These are phyloP conservation scores for Numenius arquata DNA, from an alignment of 2,113 vertebrate genomes.

Conservation along the genomic window DNA sequence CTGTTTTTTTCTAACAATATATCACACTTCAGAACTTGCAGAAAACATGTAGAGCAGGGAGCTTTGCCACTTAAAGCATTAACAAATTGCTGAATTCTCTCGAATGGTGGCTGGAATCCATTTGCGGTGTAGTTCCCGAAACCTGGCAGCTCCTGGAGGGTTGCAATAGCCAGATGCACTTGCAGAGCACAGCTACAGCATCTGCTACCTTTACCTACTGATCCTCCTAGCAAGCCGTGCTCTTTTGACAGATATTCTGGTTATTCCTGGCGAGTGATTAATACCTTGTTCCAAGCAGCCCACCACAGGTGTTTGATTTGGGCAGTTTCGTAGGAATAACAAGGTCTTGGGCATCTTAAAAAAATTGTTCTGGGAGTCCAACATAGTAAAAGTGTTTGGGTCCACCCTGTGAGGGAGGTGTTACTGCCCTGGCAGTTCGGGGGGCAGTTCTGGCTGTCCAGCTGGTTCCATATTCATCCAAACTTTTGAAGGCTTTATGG, in stretches of 20 bases:
- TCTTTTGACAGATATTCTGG: slow-evolving; percentile 34
- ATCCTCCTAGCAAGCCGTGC: slow-evolving; percentile 4
- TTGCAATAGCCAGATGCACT: slow-evolving; percentile 19
- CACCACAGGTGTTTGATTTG: neutral
- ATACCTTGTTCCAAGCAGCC: neutral
- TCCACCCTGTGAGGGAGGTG: accelerated
- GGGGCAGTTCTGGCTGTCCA: neutral
- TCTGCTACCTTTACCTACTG: slow-evolving; percentile 4
- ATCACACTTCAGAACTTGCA: neutral
- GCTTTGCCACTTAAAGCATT: slow-evolving; percentile 17
- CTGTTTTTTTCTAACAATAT: neutral
- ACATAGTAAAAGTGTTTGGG: accelerated
- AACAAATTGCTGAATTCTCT: slow-evolving; percentile 1
- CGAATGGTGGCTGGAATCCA: slow-evolving; percentile 25
- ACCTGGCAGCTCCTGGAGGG: slow-evolving; percentile 53
- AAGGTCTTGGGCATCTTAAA: neutral
- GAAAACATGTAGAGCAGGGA: neutral
- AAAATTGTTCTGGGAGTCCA: neutral
- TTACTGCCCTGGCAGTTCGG: neutral
- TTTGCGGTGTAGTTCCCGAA: slow-evolving; percentile 30
- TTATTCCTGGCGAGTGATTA: slow-evolving; percentile 31
- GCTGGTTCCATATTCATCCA: neutral
- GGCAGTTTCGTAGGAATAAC: neutral
- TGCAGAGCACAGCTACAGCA: slow-evolving; percentile 6
- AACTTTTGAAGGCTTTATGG: neutral